Evolutionary conservation across 2,113 vertebrate genomes (phyloP), one percentile per base, ranked within the genome.

Genomic region (Protobothrops mucrosquamatus): DNA sequence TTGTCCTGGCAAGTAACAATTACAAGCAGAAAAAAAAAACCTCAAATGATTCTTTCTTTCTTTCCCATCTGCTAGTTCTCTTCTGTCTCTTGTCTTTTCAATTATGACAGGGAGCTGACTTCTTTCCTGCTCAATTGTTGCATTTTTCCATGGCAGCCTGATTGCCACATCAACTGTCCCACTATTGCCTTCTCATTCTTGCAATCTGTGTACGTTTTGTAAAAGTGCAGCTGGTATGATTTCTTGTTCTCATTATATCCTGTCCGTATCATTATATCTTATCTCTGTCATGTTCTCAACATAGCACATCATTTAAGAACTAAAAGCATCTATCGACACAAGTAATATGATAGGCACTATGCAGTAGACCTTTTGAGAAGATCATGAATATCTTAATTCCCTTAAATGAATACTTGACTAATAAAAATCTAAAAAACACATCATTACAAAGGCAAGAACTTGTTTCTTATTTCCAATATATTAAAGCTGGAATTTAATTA

Each of bases 61-160:
- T 0, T 18, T 93, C 94, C 87, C 1, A 23, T 91, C 0, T 1
- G 88, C 92, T 94, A 93, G 93, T 89, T 52, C 93, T 95, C 88
- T 18, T 0, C 94, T 93, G 89, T 89, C 93, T 93, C 91, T 93
- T 94, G 94, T 89, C 56, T 0, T 39, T 93, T 90, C 89, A 90
- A 34, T 86, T 43, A 52, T 81, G 46, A 89, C 92, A 43, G 89
- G 69, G 87, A 92, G n/a, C 92, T 95, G 91, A 94, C 6, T 93
- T 94, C 95, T 90, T 74, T 51, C 93, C 91, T 46, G 93, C 20
- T 52, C 34, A 92, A 89, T 93, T 92, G 93, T 93, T 92, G 91
- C 1, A 93, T 87, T 0, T 55, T 93, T 89, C 85, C 90, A 88
- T 85, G 29, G 61, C 12, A 54, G 88, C 24, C 1, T 0, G 87